Evolutionary conservation across 2,888 invertebrate genomes (phyloP).

Genomic region (Acheta domesticus): DNA sequence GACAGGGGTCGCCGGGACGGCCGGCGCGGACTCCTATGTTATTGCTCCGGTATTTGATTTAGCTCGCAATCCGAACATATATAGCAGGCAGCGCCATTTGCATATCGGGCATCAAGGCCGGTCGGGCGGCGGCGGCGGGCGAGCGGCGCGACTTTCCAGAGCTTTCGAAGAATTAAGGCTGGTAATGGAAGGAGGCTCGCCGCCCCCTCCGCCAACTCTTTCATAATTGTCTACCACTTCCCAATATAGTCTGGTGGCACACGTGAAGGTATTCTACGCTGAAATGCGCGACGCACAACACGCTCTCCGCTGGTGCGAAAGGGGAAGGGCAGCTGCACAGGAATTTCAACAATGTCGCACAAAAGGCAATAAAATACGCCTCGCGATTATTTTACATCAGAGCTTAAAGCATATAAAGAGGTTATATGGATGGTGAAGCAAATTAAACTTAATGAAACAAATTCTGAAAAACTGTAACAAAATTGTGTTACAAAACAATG

Average conservation of each 20-base stretch:
- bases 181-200: background rate
- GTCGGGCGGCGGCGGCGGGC: background rate
- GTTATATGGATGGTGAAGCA: too few species aligned
- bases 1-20: background rate
- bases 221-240: slow-evolving; percentile 3
- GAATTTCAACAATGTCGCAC: too few species aligned
- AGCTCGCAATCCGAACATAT: background rate
- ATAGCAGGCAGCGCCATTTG: background rate
- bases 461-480: too few species aligned
- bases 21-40: background rate
- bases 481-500: too few species aligned
- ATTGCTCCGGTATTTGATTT: background rate
- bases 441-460: too few species aligned
- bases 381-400: too few species aligned
- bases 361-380: too few species aligned
- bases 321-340: too few species aligned
- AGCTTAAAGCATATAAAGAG: too few species aligned
- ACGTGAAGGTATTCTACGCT: background rate
- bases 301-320: background rate
- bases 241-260: background rate
- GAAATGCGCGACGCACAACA: background rate
- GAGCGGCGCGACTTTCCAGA: background rate
- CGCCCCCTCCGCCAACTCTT: background rate
- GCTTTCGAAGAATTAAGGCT: background rate
- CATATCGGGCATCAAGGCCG: background rate